phyloP scores from a whole-genome alignment of 1,140 invertebrate species.

The Scylla paramamosain region DNA sequence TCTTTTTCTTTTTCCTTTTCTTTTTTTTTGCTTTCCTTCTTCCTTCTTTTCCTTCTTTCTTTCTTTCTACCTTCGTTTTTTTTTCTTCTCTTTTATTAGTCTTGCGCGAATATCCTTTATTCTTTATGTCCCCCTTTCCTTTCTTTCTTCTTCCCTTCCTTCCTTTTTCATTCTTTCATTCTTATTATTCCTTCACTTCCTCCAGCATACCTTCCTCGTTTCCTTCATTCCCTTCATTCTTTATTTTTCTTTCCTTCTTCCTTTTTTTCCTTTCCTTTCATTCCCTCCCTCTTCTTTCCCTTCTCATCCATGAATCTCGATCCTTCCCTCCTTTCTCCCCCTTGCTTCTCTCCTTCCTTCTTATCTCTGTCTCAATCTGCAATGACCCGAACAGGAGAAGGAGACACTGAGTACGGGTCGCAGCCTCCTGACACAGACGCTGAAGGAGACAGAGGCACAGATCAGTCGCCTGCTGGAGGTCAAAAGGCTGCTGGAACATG shows the following conservation, averaged over 20 bases:
- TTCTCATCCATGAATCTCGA: too few relatives aligned
- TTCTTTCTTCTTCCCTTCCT: not conserved
- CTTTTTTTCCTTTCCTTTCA: not conserved
- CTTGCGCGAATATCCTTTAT: too few relatives aligned
- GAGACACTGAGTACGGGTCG: slow-evolving; percentile 53
- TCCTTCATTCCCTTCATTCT: too few relatives aligned
- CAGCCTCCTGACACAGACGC: slow-evolving; percentile 58
- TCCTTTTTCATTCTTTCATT: not conserved
- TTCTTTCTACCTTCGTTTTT: too few relatives aligned
- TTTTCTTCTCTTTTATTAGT: too few relatives aligned
- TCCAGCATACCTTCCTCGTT: not conserved
- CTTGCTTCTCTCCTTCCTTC: too few relatives aligned
- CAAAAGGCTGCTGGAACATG: slow-evolving; percentile 73
- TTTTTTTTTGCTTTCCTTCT: too few relatives aligned
- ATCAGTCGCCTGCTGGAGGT: slow-evolving; percentile 73
- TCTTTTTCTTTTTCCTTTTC: too few relatives aligned
- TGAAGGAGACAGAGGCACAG: slow-evolving; percentile 69
- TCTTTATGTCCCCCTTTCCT: not conserved
- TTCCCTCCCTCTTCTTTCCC: not conserved
- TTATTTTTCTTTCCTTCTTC: not conserved
- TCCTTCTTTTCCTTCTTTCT: too few relatives aligned
- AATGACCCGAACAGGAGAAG: slow-evolving; percentile 36
- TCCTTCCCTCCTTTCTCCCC: too few relatives aligned
- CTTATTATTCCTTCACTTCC: not conserved
- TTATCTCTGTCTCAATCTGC: not conserved